Conservation (phyloP, 2,888 invertebrate species). For the Tridacna crocea region DNA sequence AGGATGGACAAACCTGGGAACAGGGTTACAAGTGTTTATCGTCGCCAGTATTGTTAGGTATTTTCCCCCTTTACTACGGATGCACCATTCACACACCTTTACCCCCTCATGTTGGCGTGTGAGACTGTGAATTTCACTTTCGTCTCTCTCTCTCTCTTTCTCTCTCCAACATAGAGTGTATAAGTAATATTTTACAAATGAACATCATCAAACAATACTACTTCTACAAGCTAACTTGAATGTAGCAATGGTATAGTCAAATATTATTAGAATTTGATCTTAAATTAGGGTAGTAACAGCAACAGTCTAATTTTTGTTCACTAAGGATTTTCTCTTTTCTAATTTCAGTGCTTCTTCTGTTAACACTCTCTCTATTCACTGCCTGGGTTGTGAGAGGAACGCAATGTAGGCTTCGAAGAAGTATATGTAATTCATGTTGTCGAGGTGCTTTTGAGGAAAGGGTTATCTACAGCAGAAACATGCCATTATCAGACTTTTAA, state of each 20-base stretch:
- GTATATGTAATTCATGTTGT: constrained; percentile 7
- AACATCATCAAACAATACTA: too few relatives aligned
- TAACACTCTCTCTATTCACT: constrained; percentile 12
- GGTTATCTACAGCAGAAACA: constrained; percentile 4
- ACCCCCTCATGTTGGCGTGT: too few relatives aligned
- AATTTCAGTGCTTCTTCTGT: constrained; percentile 12
- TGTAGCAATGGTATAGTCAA: too few relatives aligned
- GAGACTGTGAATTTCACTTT: too few relatives aligned
- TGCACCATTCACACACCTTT: too few relatives aligned
- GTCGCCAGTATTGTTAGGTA: constrained; percentile 2
- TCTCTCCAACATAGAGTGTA: too few relatives aligned
- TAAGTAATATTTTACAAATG: too few relatives aligned
- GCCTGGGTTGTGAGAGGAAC: constrained; percentile 7
- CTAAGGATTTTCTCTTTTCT: constrained; percentile 7
- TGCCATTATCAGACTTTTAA: constrained; percentile 12
- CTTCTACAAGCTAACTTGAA: too few relatives aligned
- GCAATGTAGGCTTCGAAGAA: constrained; percentile 8
- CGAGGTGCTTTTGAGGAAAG: constrained; percentile 3
- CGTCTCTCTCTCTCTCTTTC: too few relatives aligned
- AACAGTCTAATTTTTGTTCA: constrained; percentile 2
- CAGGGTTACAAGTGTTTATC: constrained; percentile 5
- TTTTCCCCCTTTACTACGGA: not conserved
- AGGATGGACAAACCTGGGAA: constrained; percentile 9
- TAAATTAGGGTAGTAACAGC: not conserved
- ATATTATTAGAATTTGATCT: too few relatives aligned